phyloP scores from a whole-genome alignment of 2,113 vertebrate genomes.

The Cacatua alba region DNA sequence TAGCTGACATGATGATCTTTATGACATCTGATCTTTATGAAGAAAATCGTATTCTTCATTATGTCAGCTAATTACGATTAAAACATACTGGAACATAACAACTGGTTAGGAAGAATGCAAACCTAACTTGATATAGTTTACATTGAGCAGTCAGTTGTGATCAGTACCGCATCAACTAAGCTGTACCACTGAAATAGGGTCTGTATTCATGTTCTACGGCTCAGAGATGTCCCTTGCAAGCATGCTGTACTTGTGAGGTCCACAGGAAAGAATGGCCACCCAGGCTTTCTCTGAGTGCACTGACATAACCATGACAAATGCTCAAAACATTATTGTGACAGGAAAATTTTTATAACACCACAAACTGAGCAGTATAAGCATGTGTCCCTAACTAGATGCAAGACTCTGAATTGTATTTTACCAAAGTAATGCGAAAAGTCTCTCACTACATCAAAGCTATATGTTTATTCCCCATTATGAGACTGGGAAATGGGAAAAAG shows the following conservation, averaged over 20 bases:
- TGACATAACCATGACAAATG: not conserved
- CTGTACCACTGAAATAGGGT: not conserved
- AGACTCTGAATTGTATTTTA: not conserved
- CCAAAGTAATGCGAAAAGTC: not conserved
- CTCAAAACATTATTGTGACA: not conserved
- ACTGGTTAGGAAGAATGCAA: not conserved
- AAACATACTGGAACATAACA: not conserved
- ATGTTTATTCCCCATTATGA: not conserved
- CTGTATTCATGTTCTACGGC: not conserved
- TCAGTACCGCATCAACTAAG: not conserved
- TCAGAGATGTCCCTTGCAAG: not conserved
- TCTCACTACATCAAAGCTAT: not conserved
- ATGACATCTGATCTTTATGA: not conserved
- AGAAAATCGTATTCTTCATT: not conserved
- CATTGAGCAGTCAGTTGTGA: not conserved
- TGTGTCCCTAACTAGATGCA: not conserved
- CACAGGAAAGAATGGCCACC: not conserved
- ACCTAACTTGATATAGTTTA: not conserved
- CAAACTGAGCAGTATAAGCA: not conserved
- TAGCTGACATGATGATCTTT: not conserved
- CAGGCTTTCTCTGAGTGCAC: not conserved
- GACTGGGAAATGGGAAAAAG: not conserved
- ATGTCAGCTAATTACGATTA: slow-evolving; percentile 15
- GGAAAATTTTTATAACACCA: not conserved
- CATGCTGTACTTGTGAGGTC: not conserved